Evolutionary conservation across 2,888 invertebrate genomes (phyloP).

Genomic region (Torymus auratus): DNA sequence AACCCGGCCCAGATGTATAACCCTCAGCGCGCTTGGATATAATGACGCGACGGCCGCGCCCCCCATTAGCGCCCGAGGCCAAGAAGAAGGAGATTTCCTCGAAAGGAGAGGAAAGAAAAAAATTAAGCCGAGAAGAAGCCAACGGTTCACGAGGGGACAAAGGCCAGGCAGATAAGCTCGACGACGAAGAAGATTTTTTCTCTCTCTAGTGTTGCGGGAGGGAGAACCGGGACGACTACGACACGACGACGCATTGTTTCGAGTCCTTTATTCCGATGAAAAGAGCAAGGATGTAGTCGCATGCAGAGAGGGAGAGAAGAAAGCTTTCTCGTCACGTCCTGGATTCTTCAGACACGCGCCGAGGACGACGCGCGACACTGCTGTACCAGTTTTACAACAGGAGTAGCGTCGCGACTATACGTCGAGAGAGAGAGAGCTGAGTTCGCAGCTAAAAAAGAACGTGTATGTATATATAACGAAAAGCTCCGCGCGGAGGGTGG

Average conservation of each 20-base stretch:
- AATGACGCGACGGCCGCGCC: not conserved
- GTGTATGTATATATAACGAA: too few species aligned
- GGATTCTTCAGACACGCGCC: constrained; percentile 5
- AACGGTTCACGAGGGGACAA: constrained; percentile 36
- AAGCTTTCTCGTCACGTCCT: constrained; percentile 42
- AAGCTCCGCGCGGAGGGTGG: too few species aligned
- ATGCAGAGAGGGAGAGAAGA: not conserved
- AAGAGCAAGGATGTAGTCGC: constrained; percentile 7
- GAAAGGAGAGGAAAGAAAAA: constrained; percentile 45
- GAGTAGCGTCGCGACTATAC: too few species aligned
- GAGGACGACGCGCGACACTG: constrained; percentile 1
- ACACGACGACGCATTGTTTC: constrained; percentile 47
- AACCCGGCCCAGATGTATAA: too few species aligned
- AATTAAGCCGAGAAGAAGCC: constrained; percentile 59
- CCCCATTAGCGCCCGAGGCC: constrained; percentile 7
- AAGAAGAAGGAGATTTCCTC: not conserved
- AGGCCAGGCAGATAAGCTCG: not conserved
- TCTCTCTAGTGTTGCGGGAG: not conserved
- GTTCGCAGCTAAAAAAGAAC: too few species aligned
- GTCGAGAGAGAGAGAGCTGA: too few species aligned
- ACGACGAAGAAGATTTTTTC: constrained; percentile 9
- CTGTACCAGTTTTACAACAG: constrained; percentile 15
- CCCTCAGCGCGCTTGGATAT: not conserved
- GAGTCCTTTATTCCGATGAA: constrained; percentile 41
- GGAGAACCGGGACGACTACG: too few species aligned